Percentiles rank a stretch among this genome's conserved stretches.
These are phyloP conservation scores for Tenualosa thibaudeaui DNA, from an alignment of 2,797 vertebrate genomes.

Conservation along the genomic window DNA sequence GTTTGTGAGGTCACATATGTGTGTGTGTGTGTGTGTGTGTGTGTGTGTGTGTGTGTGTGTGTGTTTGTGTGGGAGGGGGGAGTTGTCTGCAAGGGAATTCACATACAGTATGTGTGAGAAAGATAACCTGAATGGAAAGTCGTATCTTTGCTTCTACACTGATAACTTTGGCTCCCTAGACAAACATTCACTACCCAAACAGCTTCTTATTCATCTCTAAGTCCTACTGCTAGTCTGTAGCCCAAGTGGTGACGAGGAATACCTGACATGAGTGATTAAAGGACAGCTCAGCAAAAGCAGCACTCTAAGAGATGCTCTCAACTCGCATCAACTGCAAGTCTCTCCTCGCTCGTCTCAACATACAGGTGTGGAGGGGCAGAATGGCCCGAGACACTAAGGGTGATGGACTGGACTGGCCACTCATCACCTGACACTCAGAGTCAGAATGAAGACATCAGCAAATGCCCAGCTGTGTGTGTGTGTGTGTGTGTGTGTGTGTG, in stretches of 20 bases:
- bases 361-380: neutral
- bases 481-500: neutral
- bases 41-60: neutral
- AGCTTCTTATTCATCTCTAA: neutral
- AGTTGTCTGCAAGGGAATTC: neutral
- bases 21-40: constrained; percentile 6
- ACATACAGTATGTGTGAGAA: neutral
- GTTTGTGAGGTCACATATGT: neutral
- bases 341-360: neutral
- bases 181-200: neutral
- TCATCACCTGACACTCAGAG: neutral
- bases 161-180: neutral
- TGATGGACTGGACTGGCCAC: neutral
- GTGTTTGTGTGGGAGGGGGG: neutral
- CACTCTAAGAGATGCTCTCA: neutral
- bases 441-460: neutral
- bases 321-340: neutral
- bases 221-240: neutral
- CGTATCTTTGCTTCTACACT: neutral
- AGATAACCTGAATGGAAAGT: neutral
- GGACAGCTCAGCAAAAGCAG: neutral
- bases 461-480: neutral
- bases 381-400: neutral
- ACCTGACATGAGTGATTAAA: neutral
- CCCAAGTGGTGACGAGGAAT: neutral